Base-by-base conservation (phyloP, 2,888 invertebrate species). In the Scaptomyza cyrtandrae region DNA sequence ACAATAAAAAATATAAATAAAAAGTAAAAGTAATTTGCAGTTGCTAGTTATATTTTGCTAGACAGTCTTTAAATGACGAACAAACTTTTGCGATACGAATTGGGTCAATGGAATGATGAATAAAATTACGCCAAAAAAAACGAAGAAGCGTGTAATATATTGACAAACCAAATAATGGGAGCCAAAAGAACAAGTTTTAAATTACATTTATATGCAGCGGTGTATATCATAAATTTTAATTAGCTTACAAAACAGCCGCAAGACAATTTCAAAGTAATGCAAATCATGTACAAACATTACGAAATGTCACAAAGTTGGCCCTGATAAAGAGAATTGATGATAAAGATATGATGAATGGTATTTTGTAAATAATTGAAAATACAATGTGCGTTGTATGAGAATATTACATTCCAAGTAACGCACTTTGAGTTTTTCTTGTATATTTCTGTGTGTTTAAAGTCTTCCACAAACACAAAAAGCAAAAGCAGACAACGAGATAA, bases 41-140 rank as follows among this genome's bases (percentile, higher is more conserved):
- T 52, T 27, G 52, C 39, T 39, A 37, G 19, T 14, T 14, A n/a
- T n/a, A 50, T 52, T 19, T 67, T 66, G 39, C 9, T 55, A 50
- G 19, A 37, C 27, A 46, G 13, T 10, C 33, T 27, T 24, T 24
- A 24, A 24, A 24, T 3, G 5, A 24, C 24, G 24, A 58, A 52
- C 43, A 33, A 33, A 44, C 39, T 57, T 45, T 68, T 50, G 29
- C 33, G 16, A 0, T 44, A 29, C 16, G 48, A 80, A 80, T 68
- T 80, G 63, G 86, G 86, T 80, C 80, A 80, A 64, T 78, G 75
- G 39, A 75, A 61, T 64, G 46, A 50, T 84, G 78, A 71, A 81
- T 66, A 66, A 73, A 78, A 59, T 74, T 59, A 46, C 24, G 10
- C 16, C 2, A 11, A 37, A 19, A 13, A 10, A 58, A 24, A 33